Evolutionary conservation across 2,113 vertebrate species (phyloP), one percentile per base, ranked within the genome.

Genomic region (Phoenicopterus ruber): DNA sequence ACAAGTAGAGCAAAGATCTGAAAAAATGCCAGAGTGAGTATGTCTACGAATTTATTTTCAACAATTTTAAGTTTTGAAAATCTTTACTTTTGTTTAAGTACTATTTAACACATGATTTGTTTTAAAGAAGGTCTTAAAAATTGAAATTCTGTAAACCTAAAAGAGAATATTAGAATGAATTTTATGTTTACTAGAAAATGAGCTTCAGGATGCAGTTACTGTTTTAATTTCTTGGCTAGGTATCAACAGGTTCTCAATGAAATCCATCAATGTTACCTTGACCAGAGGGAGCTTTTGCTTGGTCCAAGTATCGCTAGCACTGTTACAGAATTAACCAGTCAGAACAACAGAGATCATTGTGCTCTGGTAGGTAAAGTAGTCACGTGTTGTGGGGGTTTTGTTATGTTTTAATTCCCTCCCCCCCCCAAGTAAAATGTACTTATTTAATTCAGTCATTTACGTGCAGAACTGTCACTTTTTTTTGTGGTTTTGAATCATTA

Each of bases 341-440:
- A 99, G 93, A 99, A 99, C 98, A 99, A 98, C 97, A 99, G 99
- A 97, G 99, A 99, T 97, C 99, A 99, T 96, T 99, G 99, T 92
- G 99, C 99, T 94, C 98, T 99, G 99, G 99, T 99, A 97, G 92
- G 98, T 82, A 21, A 80, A 73, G 20, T 2, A 52, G 21, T 90
- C 7, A 0, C 9, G 13, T 63, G 13, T 49, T 86, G 10, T 62
- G 67, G 24, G 18, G 2, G 3, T 81, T 88, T 58, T 82, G 78
- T 63, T 65, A 18, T 1, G 17, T 59, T 80, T 94, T 52, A 61
- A 65, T 92, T 52, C 22, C 3, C 20, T 3, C 2, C 8, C 3
- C 63, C 25, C 32, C 25, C 32, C 22, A 52, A 13, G 65, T 61
- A 65, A 82, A 88, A 77, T 3, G 6, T 26, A 10, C 6, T 58